phyloP scores from a whole-genome alignment of 2,888 invertebrate genomes.

The Tipula unca region DNA sequence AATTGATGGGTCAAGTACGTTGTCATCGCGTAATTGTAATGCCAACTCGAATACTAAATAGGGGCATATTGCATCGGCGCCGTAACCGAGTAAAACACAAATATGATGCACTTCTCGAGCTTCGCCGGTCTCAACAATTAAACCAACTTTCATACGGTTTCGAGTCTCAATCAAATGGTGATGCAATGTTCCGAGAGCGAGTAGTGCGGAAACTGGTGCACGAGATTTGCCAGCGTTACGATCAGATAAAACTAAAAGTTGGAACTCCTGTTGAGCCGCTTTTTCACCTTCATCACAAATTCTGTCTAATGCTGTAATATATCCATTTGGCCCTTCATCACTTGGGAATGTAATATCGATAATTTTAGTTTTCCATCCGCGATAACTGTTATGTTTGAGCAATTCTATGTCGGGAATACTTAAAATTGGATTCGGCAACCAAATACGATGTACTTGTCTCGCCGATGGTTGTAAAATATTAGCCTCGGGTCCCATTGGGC shows the following conservation, averaged over 20 bases:
- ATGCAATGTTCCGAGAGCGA: slow-evolving; percentile 88
- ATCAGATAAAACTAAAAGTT: slow-evolving; percentile 83
- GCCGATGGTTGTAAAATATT: slow-evolving; percentile 88
- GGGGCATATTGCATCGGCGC: slow-evolving; percentile 96
- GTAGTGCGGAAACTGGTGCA: slow-evolving; percentile 69
- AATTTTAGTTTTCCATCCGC: slow-evolving; percentile 80
- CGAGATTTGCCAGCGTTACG: slow-evolving; percentile 53
- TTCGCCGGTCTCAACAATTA: slow-evolving; percentile 93
- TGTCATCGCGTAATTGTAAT: slow-evolving; percentile 74
- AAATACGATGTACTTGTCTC: slow-evolving; percentile 79
- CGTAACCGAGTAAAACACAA: slow-evolving; percentile 89
- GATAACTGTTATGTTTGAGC: slow-evolving; percentile 70
- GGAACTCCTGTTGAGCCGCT: slow-evolving; percentile 70
- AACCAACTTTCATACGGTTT: slow-evolving; percentile 91
- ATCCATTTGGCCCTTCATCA: slow-evolving; percentile 62
- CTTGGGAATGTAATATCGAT: slow-evolving; percentile 85
- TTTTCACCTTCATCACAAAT: slow-evolving; percentile 72
- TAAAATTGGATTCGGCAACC: slow-evolving; percentile 88
- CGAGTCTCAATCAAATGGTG: slow-evolving; percentile 92
- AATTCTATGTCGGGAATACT: slow-evolving; percentile 86
- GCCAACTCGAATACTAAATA: slow-evolving; percentile 94
- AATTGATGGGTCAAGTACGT: slow-evolving; percentile 65
- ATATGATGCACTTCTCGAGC: slow-evolving; percentile 94
- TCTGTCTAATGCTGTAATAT: slow-evolving; percentile 68
- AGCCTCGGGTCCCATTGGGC: slow-evolving; percentile 93